A percentile compares a stretch with the other conserved stretches of the same genome.
Evolutionary conservation across 2,797 vertebrate genomes (phyloP).

Genomic region (Gymnothorax javanicus): DNA sequence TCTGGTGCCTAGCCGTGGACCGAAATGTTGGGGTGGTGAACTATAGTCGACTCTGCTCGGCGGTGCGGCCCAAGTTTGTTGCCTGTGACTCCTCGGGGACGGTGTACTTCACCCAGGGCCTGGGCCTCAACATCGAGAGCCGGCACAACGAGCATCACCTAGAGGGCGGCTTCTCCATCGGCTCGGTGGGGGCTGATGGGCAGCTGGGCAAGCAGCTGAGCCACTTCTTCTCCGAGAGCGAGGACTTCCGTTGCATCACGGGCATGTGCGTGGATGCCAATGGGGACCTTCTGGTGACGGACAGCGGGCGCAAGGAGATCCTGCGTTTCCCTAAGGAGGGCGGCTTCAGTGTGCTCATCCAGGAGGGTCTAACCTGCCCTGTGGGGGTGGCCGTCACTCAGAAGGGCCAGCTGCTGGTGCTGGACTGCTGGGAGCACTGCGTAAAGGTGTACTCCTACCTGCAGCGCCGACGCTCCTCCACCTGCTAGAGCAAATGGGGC

Average conservation of each 20-base stretch:
- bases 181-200: constrained; percentile 87
- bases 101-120: constrained; percentile 94
- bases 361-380: constrained; percentile 90
- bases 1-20: constrained; percentile 94
- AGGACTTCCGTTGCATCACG: constrained; percentile 96
- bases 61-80: constrained; percentile 94
- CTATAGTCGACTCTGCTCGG: constrained; percentile 89
- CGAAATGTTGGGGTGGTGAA: constrained; percentile 89
- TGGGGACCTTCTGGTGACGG: constrained; percentile 92
- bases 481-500: constrained; percentile 56
- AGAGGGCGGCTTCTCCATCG: constrained; percentile 95
- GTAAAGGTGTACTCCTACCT: constrained; percentile 96
- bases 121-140: constrained; percentile 92
- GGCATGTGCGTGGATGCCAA: constrained; percentile 95
- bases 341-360: constrained; percentile 87
- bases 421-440: constrained; percentile 98
- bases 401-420: constrained; percentile 92
- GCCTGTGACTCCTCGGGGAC: constrained; percentile 89
- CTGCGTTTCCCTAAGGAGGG: constrained; percentile 95
- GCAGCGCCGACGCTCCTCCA: constrained; percentile 80
- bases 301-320: constrained; percentile 93
- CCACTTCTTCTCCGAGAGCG: constrained; percentile 93
- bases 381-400: constrained; percentile 92
- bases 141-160: constrained; percentile 91
- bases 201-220: constrained; percentile 93